Conservation (phyloP, 37 sponge, comb jelly and placozoan genomes). For the Crambe crambe region DNA sequence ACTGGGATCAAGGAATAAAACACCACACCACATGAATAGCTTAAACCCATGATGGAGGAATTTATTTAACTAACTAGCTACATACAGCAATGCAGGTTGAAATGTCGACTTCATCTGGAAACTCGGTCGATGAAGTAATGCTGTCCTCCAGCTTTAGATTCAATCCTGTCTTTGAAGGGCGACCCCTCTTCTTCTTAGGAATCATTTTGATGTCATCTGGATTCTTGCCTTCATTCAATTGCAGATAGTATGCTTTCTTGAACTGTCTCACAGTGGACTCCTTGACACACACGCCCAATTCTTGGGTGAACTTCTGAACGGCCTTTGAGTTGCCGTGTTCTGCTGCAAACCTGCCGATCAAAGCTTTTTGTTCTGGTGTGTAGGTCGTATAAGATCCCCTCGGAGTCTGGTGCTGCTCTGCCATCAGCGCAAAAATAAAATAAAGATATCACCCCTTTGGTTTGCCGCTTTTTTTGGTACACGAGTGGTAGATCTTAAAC, state of each 20-base stretch:
- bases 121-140: background rate
- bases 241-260: conserved; percentile 19
- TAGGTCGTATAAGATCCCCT: conserved; percentile 25
- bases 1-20: no score
- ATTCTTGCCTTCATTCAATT: conserved; percentile 18
- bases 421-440: conserved; percentile 16
- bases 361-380: conserved; percentile 27
- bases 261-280: conserved; percentile 26
- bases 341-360: conserved; percentile 21
- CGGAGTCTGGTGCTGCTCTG: conserved; percentile 9
- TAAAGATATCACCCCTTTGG: background rate
- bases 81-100: conserved; percentile 5
- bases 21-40: no score
- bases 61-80: background rate
- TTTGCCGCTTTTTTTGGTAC: background rate
- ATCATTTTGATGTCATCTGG: conserved; percentile 12
- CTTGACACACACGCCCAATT: conserved; percentile 8
- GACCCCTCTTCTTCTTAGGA: background rate
- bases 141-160: background rate
- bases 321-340: conserved; percentile 21
- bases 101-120: conserved; percentile 13
- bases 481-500: background rate
- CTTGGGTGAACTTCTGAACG: conserved; percentile 2
- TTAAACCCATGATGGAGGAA: background rate
- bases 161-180: background rate